Evolutionary conservation across 2,888 invertebrate genomes (phyloP).

Genomic region (Mythimna loreyi): DNA sequence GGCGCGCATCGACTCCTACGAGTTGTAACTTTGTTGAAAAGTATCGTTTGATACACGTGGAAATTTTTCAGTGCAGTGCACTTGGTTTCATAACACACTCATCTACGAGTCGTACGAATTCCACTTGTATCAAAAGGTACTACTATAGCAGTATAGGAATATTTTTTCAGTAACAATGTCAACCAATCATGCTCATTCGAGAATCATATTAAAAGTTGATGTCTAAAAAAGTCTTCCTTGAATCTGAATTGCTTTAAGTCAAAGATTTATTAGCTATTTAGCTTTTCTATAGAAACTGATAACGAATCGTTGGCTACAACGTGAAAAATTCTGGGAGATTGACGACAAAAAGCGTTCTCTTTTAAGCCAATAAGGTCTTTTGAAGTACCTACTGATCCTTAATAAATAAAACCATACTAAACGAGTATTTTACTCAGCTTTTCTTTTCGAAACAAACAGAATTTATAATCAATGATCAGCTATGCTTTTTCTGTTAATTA

Average conservation of each 20-base stretch:
- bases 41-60: too few relatives aligned
- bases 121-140: too few relatives aligned
- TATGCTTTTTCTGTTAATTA: not conserved
- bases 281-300: constrained; percentile 10
- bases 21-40: too few relatives aligned
- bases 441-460: constrained; percentile 20
- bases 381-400: not conserved
- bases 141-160: constrained; percentile 3
- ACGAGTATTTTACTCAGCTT: constrained; percentile 11
- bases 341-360: not conserved
- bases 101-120: too few relatives aligned
- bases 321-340: not conserved
- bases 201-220: not conserved
- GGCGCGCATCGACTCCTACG: too few relatives aligned
- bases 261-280: constrained; percentile 13
- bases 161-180: constrained; percentile 27
- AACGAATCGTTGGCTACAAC: constrained; percentile 6
- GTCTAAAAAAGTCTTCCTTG: not conserved
- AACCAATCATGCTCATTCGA: constrained; percentile 10
- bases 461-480: constrained; percentile 19
- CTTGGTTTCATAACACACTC: too few relatives aligned
- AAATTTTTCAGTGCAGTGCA: too few relatives aligned
- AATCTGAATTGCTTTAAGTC: constrained; percentile 7
- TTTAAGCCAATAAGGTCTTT: not conserved
- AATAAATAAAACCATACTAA: constrained; percentile 14